Evolutionary conservation across 2,797 vertebrate genomes (phyloP).

Genomic region (Cottoperca gobio): DNA sequence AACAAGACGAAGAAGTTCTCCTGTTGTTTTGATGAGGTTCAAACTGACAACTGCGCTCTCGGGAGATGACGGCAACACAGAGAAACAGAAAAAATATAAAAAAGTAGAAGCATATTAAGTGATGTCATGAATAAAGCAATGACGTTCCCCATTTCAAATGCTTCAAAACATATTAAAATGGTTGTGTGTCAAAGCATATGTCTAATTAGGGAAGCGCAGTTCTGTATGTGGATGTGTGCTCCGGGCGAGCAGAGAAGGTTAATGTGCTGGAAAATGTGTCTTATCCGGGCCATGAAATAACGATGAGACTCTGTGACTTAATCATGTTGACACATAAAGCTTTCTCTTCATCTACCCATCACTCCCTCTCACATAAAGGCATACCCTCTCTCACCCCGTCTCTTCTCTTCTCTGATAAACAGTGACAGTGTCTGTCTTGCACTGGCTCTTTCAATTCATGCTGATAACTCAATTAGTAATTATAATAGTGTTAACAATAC

Average conservation of each 20-base stretch:
- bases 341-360: conserved; percentile 46
- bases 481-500: conserved; percentile 16
- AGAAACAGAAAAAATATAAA: conserved; percentile 4
- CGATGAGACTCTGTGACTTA: conserved; percentile 80
- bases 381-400: not conserved
- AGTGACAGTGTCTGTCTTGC: conserved; percentile 29
- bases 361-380: conserved; percentile 6
- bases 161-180: conserved; percentile 76
- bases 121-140: conserved; percentile 54
- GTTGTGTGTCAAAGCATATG: conserved; percentile 75
- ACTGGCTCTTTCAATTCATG: conserved; percentile 23
- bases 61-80: conserved; percentile 22
- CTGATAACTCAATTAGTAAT: conserved; percentile 48
- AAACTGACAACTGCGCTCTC: conserved; percentile 15
- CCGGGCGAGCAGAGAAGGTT: conserved; percentile 79
- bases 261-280: conserved; percentile 79
- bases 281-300: conserved; percentile 79
- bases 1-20: not conserved
- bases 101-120: conserved; percentile 22
- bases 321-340: conserved; percentile 77
- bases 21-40: conserved; percentile 4
- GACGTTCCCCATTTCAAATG: conserved; percentile 54
- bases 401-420: conserved; percentile 24
- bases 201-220: conserved; percentile 63
- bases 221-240: conserved; percentile 44